Evolutionary conservation across 2,888 invertebrate species (phyloP).

Genomic region (Chouioia cunea): DNA sequence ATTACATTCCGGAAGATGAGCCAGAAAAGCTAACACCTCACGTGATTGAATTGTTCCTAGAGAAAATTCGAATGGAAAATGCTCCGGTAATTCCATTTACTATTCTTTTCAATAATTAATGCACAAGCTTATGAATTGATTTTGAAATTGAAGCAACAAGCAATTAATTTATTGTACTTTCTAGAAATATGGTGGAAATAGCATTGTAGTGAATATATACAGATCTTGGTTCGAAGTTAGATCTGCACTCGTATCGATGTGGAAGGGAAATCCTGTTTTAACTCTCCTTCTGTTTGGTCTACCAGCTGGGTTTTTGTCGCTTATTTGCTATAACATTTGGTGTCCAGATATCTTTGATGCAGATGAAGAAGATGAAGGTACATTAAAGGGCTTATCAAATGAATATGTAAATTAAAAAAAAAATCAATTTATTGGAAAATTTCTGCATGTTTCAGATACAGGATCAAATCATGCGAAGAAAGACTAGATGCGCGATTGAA

Average conservation of each 20-base stretch:
- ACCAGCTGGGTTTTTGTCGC: conserved; percentile 91
- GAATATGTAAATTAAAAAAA: conserved; percentile 25
- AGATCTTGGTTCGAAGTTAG: conserved; percentile 88
- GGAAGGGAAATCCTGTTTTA: conserved; percentile 92
- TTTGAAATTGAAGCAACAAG: conserved; percentile 6
- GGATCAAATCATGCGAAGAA: conserved; percentile 63
- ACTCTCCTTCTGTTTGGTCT: conserved; percentile 94
- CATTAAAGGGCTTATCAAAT: conserved; percentile 9
- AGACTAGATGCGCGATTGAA: conserved; percentile 55
- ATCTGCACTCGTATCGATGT: conserved; percentile 85
- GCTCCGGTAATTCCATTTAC: conserved; percentile 74
- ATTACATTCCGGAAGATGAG: conserved; percentile 90
- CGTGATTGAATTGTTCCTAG: conserved; percentile 81
- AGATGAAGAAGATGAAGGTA: conserved; percentile 78
- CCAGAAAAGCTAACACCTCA: conserved; percentile 85
- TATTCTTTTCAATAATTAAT: conserved; percentile 7
- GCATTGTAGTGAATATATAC: conserved; percentile 81
- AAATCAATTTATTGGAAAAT: conserved; percentile 36
- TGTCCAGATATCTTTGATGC: conserved; percentile 96
- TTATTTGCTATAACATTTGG: conserved; percentile 92
- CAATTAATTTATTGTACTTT: conserved; percentile 53
- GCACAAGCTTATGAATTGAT: conserved; percentile 21
- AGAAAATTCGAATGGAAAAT: conserved; percentile 82
- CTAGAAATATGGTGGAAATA: conserved; percentile 88
- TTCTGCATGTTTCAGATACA: conserved; percentile 52